Percentiles rank a stretch among this genome's conserved stretches.
Conservation (phyloP, 2,113 vertebrate genomes). For the Nothocercus julius region DNA sequence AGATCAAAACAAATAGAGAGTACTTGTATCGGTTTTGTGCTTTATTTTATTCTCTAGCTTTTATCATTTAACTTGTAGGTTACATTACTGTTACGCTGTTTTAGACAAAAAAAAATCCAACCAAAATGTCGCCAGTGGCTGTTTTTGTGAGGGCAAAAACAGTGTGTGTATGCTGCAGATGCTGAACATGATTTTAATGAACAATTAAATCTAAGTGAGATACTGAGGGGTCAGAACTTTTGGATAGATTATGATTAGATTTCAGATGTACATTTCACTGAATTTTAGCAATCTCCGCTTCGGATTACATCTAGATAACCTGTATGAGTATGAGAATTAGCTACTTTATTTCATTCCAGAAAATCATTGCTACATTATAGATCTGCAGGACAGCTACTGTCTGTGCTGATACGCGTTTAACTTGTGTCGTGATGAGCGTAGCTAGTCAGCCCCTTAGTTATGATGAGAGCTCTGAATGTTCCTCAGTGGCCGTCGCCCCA, state of each 20-base stretch:
- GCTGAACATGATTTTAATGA: slow-evolving; percentile 20
- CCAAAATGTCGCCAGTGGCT: slow-evolving; percentile 32
- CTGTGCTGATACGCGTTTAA: not conserved
- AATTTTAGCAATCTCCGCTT: slow-evolving; percentile 37
- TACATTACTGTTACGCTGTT: slow-evolving; percentile 11
- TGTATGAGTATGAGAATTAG: not conserved
- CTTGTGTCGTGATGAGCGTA: not conserved
- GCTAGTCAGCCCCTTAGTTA: not conserved
- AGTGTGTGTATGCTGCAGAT: slow-evolving; percentile 41
- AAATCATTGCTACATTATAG: not conserved
- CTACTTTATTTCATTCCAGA: slow-evolving; percentile 2
- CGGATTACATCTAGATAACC: slow-evolving; percentile 36
- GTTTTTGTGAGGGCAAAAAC: slow-evolving; percentile 29
- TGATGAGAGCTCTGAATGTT: not conserved
- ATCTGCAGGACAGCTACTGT: not conserved
- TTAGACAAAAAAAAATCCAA: slow-evolving; percentile 35
- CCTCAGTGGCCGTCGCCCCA: not conserved
- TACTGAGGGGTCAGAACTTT: slow-evolving; percentile 29
- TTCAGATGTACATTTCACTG: slow-evolving; percentile 33
- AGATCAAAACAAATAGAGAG: slow-evolving; percentile 56
- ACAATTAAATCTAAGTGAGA: slow-evolving; percentile 30
- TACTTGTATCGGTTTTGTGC: slow-evolving; percentile 40
- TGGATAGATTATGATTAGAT: slow-evolving; percentile 20
- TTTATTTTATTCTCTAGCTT: slow-evolving; percentile 59
- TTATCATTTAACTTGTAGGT: slow-evolving; percentile 51